Conservation (phyloP, 2,888 invertebrate species). For the Drosophila histrio region DNA sequence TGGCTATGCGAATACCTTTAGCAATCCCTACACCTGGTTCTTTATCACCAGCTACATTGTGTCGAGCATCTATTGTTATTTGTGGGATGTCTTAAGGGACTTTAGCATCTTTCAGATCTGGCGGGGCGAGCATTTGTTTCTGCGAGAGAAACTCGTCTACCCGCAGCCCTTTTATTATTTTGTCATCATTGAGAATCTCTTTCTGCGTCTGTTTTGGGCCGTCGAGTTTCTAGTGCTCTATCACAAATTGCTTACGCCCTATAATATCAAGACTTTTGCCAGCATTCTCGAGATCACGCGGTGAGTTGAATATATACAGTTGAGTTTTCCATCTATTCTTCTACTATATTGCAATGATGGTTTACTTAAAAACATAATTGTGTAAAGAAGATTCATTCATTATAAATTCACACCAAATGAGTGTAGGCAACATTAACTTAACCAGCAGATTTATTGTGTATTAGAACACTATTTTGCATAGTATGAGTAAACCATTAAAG, state of each 20-base stretch:
- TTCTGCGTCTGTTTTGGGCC: constrained; percentile 96
- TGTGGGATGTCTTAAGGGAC: constrained; percentile 99
- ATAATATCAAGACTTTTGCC: constrained; percentile 91
- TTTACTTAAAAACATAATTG: too few species aligned
- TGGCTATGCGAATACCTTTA: constrained; percentile 86
- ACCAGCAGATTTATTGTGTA: not conserved
- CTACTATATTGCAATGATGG: not conserved
- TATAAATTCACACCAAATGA: too few species aligned
- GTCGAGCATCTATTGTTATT: constrained; percentile 96
- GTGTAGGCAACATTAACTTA: too few species aligned
- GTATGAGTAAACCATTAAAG: not conserved
- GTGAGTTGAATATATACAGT: constrained; percentile 83
- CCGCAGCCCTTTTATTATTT: constrained; percentile 93
- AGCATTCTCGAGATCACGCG: constrained; percentile 94
- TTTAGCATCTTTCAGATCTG: constrained; percentile 97
- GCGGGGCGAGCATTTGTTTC: constrained; percentile 93
- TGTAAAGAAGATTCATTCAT: too few species aligned
- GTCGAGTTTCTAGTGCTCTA: constrained; percentile 92
- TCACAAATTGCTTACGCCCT: constrained; percentile 88
- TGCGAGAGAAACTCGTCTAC: constrained; percentile 97
- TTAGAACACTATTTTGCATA: not conserved
- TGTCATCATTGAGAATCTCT: constrained; percentile 97
- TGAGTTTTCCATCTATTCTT: not conserved
- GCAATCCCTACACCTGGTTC: constrained; percentile 92
- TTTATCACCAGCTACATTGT: constrained; percentile 93